Base-by-base conservation (phyloP, 2,113 vertebrate genomes). In the Bos javanicus region DNA sequence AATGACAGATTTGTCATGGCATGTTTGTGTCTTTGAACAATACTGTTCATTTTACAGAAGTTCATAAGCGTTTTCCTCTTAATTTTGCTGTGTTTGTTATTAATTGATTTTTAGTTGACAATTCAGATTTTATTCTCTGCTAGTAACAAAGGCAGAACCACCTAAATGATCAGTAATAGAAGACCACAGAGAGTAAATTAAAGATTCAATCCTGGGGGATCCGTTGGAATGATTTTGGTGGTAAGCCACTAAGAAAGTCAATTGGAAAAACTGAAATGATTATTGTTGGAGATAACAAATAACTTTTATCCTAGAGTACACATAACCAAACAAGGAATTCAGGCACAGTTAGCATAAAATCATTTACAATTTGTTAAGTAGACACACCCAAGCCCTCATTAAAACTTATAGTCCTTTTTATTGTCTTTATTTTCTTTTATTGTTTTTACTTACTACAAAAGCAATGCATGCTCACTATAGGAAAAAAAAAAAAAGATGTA, bases 361-460 rank as follows among this genome's bases (percentile, higher is more conserved):
- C 59, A 82, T 33, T 48, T 50, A 89, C 9, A 52, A 67, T 82
- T 86, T 85, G 39, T 90, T 33, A 86, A 57, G 39, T n/a, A 46
- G 43, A 57, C 5, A 82, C 2, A 60, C 30, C 25, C 26, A 92
- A 71, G 48, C 28, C 25, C 46, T 94, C 85, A 74, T 60, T 90
- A 50, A 81, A 52, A 48, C 86, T 96, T 59, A 80, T 54, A 82
- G n/a, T 23, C 23, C 50, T 80, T 81, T 56, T 80, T 39, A 46
- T 91, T 64, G 21, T 64, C 17, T 89, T 83, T 92, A 48, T 50
- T 81, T 82, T 74, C 43, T 86, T 67, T 95, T n/a, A 9, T 59
- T 93, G 43, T 50, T 50, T 94, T 95, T 95, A 54, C 12, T 92
- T 82, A 43, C 56, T 89, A 60, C 3, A 90, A 78, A 96, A 93